Percentiles rank a stretch among this genome's conserved stretches.
Conservation (phyloP, 2,888 invertebrate species). For the Herminia tarsipennalis region DNA sequence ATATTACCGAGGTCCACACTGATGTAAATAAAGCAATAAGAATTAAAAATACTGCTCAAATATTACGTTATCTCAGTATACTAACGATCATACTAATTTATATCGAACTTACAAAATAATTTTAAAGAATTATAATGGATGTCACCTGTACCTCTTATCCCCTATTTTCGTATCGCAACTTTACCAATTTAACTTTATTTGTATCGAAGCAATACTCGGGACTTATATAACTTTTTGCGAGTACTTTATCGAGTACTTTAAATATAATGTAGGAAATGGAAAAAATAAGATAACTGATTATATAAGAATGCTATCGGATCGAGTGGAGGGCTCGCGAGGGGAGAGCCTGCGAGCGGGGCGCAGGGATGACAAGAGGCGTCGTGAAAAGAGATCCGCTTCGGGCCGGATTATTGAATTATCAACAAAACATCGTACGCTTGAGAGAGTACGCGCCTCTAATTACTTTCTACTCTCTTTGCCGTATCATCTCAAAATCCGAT, state of each 20-base stretch:
- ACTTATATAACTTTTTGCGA: slow-evolving; percentile 72
- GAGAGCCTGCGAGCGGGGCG: slow-evolving; percentile 21
- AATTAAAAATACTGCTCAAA: background rate
- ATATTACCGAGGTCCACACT: too few relatives aligned
- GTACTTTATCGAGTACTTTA: slow-evolving; percentile 60
- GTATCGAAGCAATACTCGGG: slow-evolving; percentile 72
- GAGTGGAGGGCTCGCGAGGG: slow-evolving; percentile 42
- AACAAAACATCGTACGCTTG: slow-evolving; percentile 80
- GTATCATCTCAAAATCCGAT: slow-evolving; percentile 70
- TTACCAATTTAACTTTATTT: slow-evolving; percentile 85
- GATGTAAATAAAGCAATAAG: too few relatives aligned
- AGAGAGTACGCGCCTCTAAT: slow-evolving; percentile 74
- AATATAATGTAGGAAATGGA: slow-evolving; percentile 70
- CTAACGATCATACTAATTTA: slow-evolving; percentile 62
- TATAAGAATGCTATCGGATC: slow-evolving; percentile 67
- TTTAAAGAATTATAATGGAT: slow-evolving; percentile 66
- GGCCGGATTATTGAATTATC: slow-evolving; percentile 82
- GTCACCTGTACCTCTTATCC: slow-evolving; percentile 67
- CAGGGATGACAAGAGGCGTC: slow-evolving; percentile 49
- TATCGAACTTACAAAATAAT: slow-evolving; percentile 54
- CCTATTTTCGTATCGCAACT: slow-evolving; percentile 61
- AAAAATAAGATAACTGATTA: slow-evolving; percentile 73
- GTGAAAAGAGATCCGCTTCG: slow-evolving; percentile 70
- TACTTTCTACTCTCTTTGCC: slow-evolving; percentile 71
- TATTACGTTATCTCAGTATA: background rate